phyloP scores from a whole-genome alignment of 2,113 vertebrate genomes.

The Sprattus sprattus region DNA sequence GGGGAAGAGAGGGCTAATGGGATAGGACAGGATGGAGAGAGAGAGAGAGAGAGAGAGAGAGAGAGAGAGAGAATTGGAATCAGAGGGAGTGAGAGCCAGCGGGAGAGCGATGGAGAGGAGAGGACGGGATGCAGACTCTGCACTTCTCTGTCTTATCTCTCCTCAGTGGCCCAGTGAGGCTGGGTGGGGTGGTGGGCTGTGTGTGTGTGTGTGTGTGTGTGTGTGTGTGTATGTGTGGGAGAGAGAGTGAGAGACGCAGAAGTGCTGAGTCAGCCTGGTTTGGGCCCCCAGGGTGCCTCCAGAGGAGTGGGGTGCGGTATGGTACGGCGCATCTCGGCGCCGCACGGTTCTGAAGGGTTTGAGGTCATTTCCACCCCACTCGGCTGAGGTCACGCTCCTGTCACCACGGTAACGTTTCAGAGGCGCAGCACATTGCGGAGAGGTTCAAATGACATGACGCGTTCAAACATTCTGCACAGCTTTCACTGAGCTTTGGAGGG shows the following conservation, averaged over 20 bases:
- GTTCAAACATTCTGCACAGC: background rate
- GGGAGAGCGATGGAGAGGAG: conserved; percentile 29
- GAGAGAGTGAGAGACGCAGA: background rate
- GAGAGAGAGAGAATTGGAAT: background rate
- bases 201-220: background rate
- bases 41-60: background rate
- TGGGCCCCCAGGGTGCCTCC: background rate
- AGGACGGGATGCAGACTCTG: conserved; percentile 4
- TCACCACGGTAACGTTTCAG: background rate
- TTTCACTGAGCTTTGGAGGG: background rate
- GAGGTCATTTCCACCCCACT: background rate
- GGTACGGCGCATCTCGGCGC: background rate
- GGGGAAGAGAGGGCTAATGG: background rate
- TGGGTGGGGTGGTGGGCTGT: background rate
- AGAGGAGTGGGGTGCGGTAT: background rate
- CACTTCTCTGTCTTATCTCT: background rate
- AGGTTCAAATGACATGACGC: background rate
- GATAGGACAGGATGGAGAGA: background rate
- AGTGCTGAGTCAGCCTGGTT: background rate
- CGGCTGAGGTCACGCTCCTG: background rate
- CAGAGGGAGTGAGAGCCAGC: conserved; percentile 25
- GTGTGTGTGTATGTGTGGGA: background rate
- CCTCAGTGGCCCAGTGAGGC: background rate
- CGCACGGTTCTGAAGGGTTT: background rate
- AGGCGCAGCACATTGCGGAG: background rate